Evolutionary conservation across 1,140 invertebrate species (phyloP), one percentile per base, ranked within the genome.

Genomic region (Parapsyche elsis): DNA sequence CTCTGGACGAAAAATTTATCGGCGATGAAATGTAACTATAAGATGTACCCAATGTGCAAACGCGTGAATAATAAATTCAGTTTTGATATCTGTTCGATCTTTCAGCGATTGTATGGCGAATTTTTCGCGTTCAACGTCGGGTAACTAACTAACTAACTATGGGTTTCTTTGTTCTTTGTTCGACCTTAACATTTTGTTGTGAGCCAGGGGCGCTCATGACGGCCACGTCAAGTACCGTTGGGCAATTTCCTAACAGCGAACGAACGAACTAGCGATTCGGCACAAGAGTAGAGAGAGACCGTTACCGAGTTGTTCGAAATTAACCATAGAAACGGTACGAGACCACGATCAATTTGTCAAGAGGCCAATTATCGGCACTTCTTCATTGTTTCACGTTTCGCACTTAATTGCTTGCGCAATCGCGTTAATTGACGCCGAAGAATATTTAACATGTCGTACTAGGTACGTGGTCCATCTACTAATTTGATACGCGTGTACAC

Each of bases 401-500:
- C 49, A 19, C 21, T 61, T 61, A 61, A 61, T 61, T 61, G 57
- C 57, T 61, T 61, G 57, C 57, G 57, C 21, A 61, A 61, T 16
- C 16, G n/a, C n/a, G 7, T 61, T 61, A 61, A 61, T 61, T 61
- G 57, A 19, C 57, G 16, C 16, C 16, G 57, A 16, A 21, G 57
- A 61, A 61, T 16, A 61, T 61, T 38, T 38, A 38, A 7, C 30
- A 7, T 7, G 7, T 38, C 30, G 30, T 38, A 38, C 7, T 38
- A 7, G 1, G 30, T 38, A 38, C 30, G 30, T 38, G 30, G 30
- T 38, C 7, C 30, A 38, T 38, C 30, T 7, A 4, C 30, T 38
- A 38, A 38, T 38, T 38, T 38, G 1, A 38, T 4, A 38, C 7
- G 30, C 30, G 30, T 4, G 1, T 38, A 7, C 30, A 38, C 30